Base-by-base conservation (phyloP, 2,888 invertebrate genomes). In the Stenoptilia bipunctidactyla region DNA sequence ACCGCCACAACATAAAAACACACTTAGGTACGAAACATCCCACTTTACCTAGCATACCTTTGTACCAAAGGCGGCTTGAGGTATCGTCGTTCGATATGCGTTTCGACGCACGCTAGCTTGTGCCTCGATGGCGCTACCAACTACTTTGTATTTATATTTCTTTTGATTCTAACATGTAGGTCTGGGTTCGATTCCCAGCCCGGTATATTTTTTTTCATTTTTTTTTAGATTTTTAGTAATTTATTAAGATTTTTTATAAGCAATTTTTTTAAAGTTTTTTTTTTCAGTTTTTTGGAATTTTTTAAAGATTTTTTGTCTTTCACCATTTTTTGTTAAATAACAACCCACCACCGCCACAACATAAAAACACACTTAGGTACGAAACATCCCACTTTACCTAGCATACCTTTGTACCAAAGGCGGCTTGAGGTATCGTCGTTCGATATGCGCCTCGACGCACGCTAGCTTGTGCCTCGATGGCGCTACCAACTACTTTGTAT, bases 61-160 rank as follows among this genome's bases (percentile, higher is more conserved):
- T 76, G 80, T 56, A 92, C 93, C 41, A 98, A 85, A 34, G 97
- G 97, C 42, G 97, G 96, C 70, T 96, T 96, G 34, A 98, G 85
- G 69, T 97, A 98, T 51, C 98, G 86, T 52, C 97, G 84, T 71
- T 98, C 98, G 40, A 98, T 94, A 51, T 95, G 95, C 1, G 91
- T 89, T 72, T 98, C 97, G 10, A 98, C 80, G 0, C 90, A 88
- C 2, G 93, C 86, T 40, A 98, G 86, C 55, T 95, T 88, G 54
- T 91, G 89, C 27, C 60, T 89, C 85, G 72, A 89, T 73, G 63
- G 86, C 77, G 52, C 89, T 84, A 62, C 88, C n/a, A n/a, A n/a
- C n/a, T n/a, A n/a, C n/a, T n/a, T n/a, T n/a, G n/a, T n/a, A n/a
- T n/a, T n/a, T n/a, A n/a, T n/a, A n/a, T n/a, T n/a, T n/a, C n/a